A percentile compares a stretch with the other conserved stretches of the same genome.
Conservation (phyloP, 2,888 invertebrate species). For the Trachelus stipa region DNA sequence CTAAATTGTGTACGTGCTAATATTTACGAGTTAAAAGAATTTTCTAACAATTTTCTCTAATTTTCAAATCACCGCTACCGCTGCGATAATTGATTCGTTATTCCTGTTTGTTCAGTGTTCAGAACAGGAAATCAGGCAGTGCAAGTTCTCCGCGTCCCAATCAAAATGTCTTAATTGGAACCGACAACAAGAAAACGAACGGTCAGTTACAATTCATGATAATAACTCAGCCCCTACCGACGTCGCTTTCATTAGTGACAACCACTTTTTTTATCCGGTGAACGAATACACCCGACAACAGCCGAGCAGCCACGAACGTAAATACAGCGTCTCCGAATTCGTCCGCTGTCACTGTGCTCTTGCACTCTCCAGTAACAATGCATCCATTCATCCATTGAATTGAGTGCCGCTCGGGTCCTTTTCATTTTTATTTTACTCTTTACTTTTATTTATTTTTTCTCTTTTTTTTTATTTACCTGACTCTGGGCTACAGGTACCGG, state of each 20-base stretch:
- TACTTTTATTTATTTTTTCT: slow-evolving; percentile 21
- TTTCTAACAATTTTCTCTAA: background rate
- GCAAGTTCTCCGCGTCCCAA: slow-evolving; percentile 20
- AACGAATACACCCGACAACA: background rate
- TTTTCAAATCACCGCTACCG: background rate
- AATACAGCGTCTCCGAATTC: slow-evolving; percentile 41
- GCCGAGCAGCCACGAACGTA: slow-evolving; percentile 19
- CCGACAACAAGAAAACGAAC: slow-evolving; percentile 51
- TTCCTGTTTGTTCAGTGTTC: background rate
- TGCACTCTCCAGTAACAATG: slow-evolving; percentile 45
- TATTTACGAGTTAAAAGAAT: background rate
- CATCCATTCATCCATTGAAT: slow-evolving; percentile 48
- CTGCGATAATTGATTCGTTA: background rate
- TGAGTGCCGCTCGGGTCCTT: slow-evolving; percentile 23
- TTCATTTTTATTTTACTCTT: slow-evolving; percentile 9
- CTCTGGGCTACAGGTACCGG: background rate
- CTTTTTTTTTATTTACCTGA: slow-evolving; percentile 14
- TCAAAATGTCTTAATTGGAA: slow-evolving; percentile 52
- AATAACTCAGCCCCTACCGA: background rate
- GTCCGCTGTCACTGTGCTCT: slow-evolving; percentile 18
- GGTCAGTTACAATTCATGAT: slow-evolving; percentile 12
- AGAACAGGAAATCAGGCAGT: background rate
- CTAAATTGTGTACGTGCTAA: background rate
- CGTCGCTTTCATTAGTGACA: slow-evolving; percentile 4
- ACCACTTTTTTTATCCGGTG: background rate